Base-by-base conservation (phyloP, 2,888 invertebrate genomes). In the Resseliella maxima region DNA sequence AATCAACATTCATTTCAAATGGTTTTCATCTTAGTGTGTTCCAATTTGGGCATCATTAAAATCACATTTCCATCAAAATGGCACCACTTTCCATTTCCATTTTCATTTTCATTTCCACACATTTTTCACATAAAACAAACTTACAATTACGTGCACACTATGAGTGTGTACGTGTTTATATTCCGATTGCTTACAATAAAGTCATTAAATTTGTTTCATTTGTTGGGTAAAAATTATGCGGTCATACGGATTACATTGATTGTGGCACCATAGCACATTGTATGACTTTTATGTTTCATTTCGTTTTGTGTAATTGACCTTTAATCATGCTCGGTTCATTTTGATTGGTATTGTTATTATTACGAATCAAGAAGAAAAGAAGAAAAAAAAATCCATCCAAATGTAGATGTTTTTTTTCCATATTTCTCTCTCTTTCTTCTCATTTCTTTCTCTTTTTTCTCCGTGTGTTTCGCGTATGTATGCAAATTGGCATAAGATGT, bases 201-300 rank as follows among this genome's bases (percentile, higher is more conserved):
- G 72, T 15, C 31, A 72, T 72, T 21, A 72, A 72, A 72, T 24
- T 50, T 72, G 72, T 31, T 72, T 35, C 72, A 72, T 72, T 72
- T 72, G 72, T 72, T 72, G 12, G 72, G 72, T 15, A 72, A 31
- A 72, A 72, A 72, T 72, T 15, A 72, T 72, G 72, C 72, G 72
- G 31, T 72, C 5, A 3, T 72, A 15, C 31, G 59, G 27, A 59
- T 59, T 41, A 41, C 41, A 8, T 59, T 50, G 50, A 50, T 50
- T 59, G 72, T 72, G 72, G 31, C 31, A 18, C 31, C 72, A n/a
- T 72, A n/a, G 31, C 35, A 72, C 72, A 72, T 31, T 72, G 72
- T 72, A 59, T 59, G 59, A 18, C 10, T 72, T 72, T 72, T 72
- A 72, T 72, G 72, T 72, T 31, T 27, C 31, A 72, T 72, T 41